Evolutionary conservation across 2,888 invertebrate genomes (phyloP), one percentile per base, ranked within the genome.

Genomic region (Sicus ferrugineus): DNA sequence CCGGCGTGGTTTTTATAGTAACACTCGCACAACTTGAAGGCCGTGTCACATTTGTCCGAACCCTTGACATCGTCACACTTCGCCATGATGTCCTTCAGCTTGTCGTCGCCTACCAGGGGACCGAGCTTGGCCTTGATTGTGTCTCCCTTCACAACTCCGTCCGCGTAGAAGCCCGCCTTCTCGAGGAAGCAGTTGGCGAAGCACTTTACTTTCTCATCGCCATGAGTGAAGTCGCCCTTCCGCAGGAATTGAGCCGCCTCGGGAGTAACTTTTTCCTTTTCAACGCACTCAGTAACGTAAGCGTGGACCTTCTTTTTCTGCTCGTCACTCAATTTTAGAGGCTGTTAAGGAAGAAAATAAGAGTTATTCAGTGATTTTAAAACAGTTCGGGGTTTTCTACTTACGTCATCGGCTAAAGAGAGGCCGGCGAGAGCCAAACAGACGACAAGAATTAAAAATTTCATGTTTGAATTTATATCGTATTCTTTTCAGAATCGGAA

Each of bases 131-230:
- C 38, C 0, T 77, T 19, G 4, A 77, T 72, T 3, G 72, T 70
- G 2, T 72, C 75, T 5, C 75, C 76, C 69, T 81, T 79, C 0
- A 84, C n/a, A 1, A 73, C 76, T 2, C 78, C 81, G 48, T 81
- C 75, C 72, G 80, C 79, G 2, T 80, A 26, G 11, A 79, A 73
- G 31, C 80, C 83, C 0, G 72, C 46, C 72, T 81, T 79, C 70
- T 83, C 83, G 50, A 84, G 76, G 75, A 84, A 80, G 62, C 84
- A 84, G 61, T 81, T 80, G 52, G 78, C 72, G 67, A 83, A 83
- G 73, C 84, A 83, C 69, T 82, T 81, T 3, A 77, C 50, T 14
- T 76, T 79, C 21, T 78, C 76, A 34, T 71, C 77, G 50, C 77
- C 74, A 23, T 78, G 73, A 26, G 73, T 64, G 42, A 75, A 80